Evolutionary conservation across 2,113 vertebrate species (phyloP).

Genomic region (Vulpes ferrilata): DNA sequence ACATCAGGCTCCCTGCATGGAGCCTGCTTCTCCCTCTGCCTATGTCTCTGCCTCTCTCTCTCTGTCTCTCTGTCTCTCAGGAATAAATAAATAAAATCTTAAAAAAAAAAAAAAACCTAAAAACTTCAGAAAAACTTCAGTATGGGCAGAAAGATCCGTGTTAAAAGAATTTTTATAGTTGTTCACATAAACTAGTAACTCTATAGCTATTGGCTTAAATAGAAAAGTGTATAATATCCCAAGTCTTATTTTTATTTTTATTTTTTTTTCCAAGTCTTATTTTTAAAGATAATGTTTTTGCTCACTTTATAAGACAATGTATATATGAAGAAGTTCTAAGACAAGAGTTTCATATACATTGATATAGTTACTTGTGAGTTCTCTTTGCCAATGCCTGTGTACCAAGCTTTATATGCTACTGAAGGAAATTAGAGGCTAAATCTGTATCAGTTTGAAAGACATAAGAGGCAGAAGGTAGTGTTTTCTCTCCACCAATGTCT

Average conservation of each 20-base stretch:
- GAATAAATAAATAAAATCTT: no score
- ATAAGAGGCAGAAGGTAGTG: neutral
- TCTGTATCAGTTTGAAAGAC: neutral
- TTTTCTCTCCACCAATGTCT: neutral
- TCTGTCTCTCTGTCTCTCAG: no score
- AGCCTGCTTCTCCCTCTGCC: no score
- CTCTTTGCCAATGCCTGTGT: neutral
- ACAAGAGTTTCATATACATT: neutral
- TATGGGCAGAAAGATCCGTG: neutral
- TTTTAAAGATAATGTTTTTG: neutral
- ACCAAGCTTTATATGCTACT: neutral
- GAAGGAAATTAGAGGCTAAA: neutral
- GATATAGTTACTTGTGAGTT: neutral
- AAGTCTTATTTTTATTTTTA: neutral
- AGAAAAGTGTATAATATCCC: neutral
- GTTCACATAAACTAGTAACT: neutral
- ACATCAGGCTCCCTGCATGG: no score
- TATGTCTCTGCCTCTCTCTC: no score
- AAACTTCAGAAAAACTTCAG: neutral
- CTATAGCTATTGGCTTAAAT: neutral
- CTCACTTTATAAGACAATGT: neutral
- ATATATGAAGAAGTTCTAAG: neutral
- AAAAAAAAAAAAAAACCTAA: no score
- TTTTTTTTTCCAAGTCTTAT: neutral
- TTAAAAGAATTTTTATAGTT: conserved; percentile 6